Percentiles rank a stretch among this genome's conserved stretches.
Evolutionary conservation across 2,797 vertebrate genomes (phyloP).

Genomic region (Cryptoblepharus egeriae): DNA sequence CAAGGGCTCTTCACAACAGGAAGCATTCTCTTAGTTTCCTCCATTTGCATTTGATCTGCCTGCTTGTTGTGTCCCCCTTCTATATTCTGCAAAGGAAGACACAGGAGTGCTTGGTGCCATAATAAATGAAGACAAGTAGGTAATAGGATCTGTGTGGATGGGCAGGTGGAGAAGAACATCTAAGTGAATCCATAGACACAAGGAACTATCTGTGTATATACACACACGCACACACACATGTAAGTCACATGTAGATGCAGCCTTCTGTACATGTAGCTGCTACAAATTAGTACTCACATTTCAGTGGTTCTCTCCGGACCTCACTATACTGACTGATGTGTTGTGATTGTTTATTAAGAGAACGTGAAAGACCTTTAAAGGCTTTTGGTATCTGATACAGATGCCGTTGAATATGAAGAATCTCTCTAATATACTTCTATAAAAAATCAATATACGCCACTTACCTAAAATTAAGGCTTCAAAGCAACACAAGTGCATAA

Average conservation of each 20-base stretch:
- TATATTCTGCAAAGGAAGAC: too few relatives aligned
- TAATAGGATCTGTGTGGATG: too few relatives aligned
- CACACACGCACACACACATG: too few relatives aligned
- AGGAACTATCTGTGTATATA: too few relatives aligned
- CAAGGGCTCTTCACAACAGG: too few relatives aligned
- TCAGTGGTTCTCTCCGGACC: background rate
- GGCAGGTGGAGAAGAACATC: too few relatives aligned
- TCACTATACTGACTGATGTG: background rate
- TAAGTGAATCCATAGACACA: too few relatives aligned
- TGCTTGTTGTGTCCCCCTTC: too few relatives aligned
- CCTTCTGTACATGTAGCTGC: background rate
- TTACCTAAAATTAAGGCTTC: background rate
- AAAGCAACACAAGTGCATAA: background rate
- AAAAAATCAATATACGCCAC: background rate
- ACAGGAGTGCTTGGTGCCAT: too few relatives aligned
- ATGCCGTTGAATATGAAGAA: background rate
- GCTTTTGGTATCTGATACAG: background rate
- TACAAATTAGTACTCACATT: background rate
- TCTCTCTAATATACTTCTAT: background rate
- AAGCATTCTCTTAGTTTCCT: too few relatives aligned
- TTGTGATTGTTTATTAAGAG: background rate
- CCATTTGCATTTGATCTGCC: too few relatives aligned
- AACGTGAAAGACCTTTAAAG: background rate
- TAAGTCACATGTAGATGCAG: background rate
- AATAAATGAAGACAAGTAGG: too few relatives aligned